Evolutionary conservation across 2,113 vertebrate species (phyloP), one percentile per base, ranked within the genome.

Genomic region (Triplophysa dalaica): DNA sequence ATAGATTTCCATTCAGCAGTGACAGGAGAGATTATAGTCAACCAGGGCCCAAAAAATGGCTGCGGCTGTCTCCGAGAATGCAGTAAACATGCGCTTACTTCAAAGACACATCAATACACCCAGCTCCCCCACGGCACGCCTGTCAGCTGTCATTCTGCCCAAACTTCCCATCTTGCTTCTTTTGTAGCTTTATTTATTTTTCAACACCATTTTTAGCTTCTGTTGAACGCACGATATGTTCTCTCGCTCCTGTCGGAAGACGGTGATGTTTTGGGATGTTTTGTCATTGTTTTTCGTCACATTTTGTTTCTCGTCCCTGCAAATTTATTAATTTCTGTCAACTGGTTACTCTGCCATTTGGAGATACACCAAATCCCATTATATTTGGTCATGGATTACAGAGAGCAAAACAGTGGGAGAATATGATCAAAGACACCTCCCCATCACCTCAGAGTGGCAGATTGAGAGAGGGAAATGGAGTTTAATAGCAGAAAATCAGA

Each of bases 401-500:
- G 69, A 83, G 81, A 87, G 87, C 81, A 85, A 89, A 90, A 90
- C 89, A 88, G 88, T 93, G 91, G 83, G 89, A 75, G 63, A 86
- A 86, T 84, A 87, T 89, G 91, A 94, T 93, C 92, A 93, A 93
- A 93, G 90, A 81, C 79, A 65, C 78, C 86, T 85, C 78, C 54
- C 87, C 84, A 90, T 91, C 91, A 91, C 88, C 89, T 90, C 88
- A 82, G 79, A 87, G 85, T 88, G 85, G 87, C 89, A 87, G 83
- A 88, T 80, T 82, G 80, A 89, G 83, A 80, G 85, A 64, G 76
- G 89, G 80, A 90, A 90, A 88, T 87, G 84, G 79, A 92, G 88
- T 92, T 91, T 91, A 91, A 91, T 93, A 92, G 91, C 89, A 90
- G 90, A 92, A 94, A 90, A 94, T 95, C 92, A 87, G 90, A 95